phyloP scores from a whole-genome alignment of 1,140 invertebrate genomes.

The Zaprionus taronus region DNA sequence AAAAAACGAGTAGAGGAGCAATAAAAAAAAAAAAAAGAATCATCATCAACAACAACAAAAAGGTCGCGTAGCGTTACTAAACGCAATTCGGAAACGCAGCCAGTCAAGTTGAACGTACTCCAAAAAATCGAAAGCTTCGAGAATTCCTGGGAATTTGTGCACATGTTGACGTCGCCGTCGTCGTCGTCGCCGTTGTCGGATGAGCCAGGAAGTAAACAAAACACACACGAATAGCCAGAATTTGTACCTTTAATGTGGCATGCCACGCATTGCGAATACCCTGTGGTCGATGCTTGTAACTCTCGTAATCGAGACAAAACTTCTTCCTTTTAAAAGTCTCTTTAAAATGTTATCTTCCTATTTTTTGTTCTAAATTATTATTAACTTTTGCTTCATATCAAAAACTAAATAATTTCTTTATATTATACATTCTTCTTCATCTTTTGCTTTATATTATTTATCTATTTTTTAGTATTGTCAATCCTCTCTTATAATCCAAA shows the following conservation, averaged over 20 bases:
- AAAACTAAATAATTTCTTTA: not conserved
- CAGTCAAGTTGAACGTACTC: conserved; percentile 80
- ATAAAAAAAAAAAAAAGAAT: conserved; percentile 15
- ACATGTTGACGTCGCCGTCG: conserved; percentile 48
- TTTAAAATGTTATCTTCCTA: not conserved
- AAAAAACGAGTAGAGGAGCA: conserved; percentile 12
- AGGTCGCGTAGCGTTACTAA: conserved; percentile 49
- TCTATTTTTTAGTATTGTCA: no score
- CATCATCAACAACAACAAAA: not conserved
- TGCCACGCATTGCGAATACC: conserved; percentile 10
- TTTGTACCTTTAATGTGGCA: not conserved
- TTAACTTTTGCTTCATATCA: not conserved
- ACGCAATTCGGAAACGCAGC: conserved; percentile 70
- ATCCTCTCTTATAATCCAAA: no score
- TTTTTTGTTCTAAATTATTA: not conserved
- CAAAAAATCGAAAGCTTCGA: conserved; percentile 57
- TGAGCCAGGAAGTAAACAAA: conserved; percentile 80
- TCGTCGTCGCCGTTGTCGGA: conserved; percentile 25
- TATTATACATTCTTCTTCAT: not conserved
- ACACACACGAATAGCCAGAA: conserved; percentile 33
- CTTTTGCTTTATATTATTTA: not conserved
- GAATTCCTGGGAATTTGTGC: conserved; percentile 70
- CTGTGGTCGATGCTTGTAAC: not conserved
- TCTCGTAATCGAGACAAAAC: not conserved
- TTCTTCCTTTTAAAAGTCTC: no score